Evolutionary conservation across 2,113 vertebrate genomes (phyloP), one percentile per base, ranked within the genome.

Genomic region (Myxocyprinus asiaticus): DNA sequence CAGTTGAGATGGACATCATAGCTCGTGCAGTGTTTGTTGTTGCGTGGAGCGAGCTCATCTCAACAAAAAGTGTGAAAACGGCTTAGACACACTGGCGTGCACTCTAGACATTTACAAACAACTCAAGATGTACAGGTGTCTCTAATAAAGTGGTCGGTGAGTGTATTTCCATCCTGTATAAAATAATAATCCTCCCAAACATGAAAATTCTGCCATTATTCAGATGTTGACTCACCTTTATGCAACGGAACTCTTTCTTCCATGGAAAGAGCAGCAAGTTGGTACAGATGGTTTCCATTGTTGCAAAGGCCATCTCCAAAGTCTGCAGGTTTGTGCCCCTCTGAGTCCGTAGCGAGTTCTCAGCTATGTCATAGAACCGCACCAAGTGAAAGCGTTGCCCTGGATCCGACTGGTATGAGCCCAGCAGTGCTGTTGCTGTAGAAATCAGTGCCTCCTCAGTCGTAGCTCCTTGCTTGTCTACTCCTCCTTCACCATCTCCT

Each of bases 201-300:
- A 12, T 58, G 1, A 3, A 14, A 3, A 14, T 56, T 3, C 53
- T 11, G 4, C n/a, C 53, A 4, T 2, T 56, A 14, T 11, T 53
- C 4, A 4, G 4, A 10, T 42, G 9, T 17, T 15, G 59, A 67
- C 91, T 88, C 88, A 99, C 98, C 95, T 99, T 99, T 84, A 99
- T 98, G 84, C 88, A 97, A 84, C 92, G 94, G 89, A 98, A 99
- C 80, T 99, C 98, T 88, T 99, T 99, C 91, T 99, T 99, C 98
- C 98, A 99, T 3, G 98, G 98, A 86, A 95, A 98, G 62, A 99
- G 95, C 80, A 99, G 93, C 61, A 99, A 94, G 88, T 99, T 99
- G 88, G 96, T 90, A 76, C 95, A 97, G 88, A 99, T 82, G 0
- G 94, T 96, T 87, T 99, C 98, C 0, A 99, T 88, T 67, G 95